Conservation (phyloP, 2,888 invertebrate genomes). For the Epirrhoe tristata region DNA sequence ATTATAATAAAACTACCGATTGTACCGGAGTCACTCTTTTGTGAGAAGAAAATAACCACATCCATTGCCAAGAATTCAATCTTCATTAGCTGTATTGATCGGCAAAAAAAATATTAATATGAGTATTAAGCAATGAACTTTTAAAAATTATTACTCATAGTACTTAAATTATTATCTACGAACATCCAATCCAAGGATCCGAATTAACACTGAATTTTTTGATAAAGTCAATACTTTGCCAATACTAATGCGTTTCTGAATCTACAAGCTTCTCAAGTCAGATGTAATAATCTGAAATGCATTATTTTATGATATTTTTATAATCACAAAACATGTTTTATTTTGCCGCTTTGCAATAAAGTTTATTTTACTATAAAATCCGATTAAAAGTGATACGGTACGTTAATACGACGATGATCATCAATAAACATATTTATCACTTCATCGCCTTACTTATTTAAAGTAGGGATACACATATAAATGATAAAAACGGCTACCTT, state of each 20-base stretch:
- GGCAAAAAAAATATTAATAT: too few relatives aligned
- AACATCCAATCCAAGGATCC: too few relatives aligned
- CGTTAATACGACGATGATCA: slow-evolving; percentile 67
- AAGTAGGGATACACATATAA: slow-evolving; percentile 69
- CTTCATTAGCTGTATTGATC: background rate
- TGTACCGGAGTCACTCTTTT: background rate
- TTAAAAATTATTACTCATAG: too few relatives aligned
- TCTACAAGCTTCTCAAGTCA: background rate
- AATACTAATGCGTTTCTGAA: too few relatives aligned
- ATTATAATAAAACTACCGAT: slow-evolving; percentile 3
- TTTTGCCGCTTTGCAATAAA: background rate
- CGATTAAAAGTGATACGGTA: background rate
- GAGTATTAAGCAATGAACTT: too few relatives aligned
- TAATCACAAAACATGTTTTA: background rate
- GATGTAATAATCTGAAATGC: background rate
- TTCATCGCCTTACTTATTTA: slow-evolving; percentile 77
- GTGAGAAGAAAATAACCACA: background rate
- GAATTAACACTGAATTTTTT: too few relatives aligned
- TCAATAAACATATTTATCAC: slow-evolving; percentile 84
- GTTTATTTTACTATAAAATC: slow-evolving; percentile 1
- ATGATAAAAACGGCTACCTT: slow-evolving; percentile 21
- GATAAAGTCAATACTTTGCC: too few relatives aligned
- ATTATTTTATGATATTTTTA: background rate
- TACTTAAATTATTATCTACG: too few relatives aligned
- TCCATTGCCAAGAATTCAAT: background rate